Evolutionary conservation across 2,113 vertebrate genomes (phyloP), one percentile per base, ranked within the genome.

Genomic region (Sturnus vulgaris): DNA sequence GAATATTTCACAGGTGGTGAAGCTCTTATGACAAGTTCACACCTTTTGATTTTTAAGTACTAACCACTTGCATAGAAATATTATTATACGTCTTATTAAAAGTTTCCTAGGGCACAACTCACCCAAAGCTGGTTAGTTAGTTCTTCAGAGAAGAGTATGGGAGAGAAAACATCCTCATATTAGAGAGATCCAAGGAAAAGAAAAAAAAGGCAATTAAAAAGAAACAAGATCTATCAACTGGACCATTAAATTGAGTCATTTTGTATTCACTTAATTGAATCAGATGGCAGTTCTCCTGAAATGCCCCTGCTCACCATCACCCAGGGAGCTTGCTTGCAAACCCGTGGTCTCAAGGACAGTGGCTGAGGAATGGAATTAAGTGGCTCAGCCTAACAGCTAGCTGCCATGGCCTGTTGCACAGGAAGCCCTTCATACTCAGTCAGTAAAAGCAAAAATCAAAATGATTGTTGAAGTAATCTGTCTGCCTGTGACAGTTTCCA

Each of bases 381-480:
- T 9, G 4, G 15, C 15, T 52, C 4, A 2, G 59, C 6, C 22
- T 11, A 22, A 75, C 22, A 65, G 11, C 18, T 44, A 65, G 35
- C 24, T 60, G 37, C 2, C 2, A 0, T 10, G 19, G 5, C 56
- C 20, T 55, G 7, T 46, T 73, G 20, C 1, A 3, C 24, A 73
- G 30, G 9, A 91, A 60, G 2, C 59, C 47, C 39, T 87, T 61
- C 49, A 14, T n/a, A 52, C 7, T 71, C 18, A 17, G 60, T n/a
- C 2, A 27, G 22, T 21, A 37, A 82, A 86, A 28, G 28, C n/a
- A 86, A 80, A 80, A 44, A 15, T 35, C 20, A 63, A 40, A 81
- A 37, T 28, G 3, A 53, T 16, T 53, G 2, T 12, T 72, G 42
- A 6, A 81, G 33, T 50, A 77, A 44, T 86, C 35, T 73, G 28